Conservation (phyloP, 1,140 invertebrate species). For the Trichoplusia ni region DNA sequence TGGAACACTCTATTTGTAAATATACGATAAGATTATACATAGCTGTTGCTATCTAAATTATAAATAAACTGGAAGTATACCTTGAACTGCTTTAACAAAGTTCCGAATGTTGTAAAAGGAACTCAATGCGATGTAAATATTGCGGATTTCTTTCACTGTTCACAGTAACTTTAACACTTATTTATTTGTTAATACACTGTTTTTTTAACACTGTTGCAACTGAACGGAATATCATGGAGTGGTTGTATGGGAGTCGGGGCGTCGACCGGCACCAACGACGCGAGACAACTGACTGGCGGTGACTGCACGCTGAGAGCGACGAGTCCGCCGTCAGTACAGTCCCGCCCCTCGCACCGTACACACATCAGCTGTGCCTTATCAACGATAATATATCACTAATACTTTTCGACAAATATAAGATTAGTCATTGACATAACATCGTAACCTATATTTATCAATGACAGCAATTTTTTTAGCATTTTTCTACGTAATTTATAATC, state of each 20-base stretch:
- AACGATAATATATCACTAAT: slow-evolving; percentile 14
- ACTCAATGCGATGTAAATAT: not conserved
- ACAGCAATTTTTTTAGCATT: not conserved
- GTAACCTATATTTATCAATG: not conserved
- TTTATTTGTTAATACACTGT: not conserved
- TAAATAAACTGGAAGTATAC: slow-evolving; percentile 12
- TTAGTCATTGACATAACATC: not conserved
- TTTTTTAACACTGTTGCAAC: slow-evolving; percentile 18
- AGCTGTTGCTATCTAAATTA: slow-evolving; percentile 2
- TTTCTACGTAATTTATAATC: not conserved
- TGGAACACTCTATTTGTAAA: not conserved
- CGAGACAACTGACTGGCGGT: slow-evolving; percentile 35
- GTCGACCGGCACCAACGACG: slow-evolving; percentile 42
- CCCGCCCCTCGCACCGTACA: slow-evolving; percentile 10
- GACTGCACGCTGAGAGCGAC: not conserved
- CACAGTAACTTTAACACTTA: slow-evolving; percentile 18
- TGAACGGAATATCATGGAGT: not conserved
- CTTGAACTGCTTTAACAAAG: slow-evolving; percentile 11
- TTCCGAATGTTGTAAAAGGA: slow-evolving; percentile 11
- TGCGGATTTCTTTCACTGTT: slow-evolving; percentile 6
- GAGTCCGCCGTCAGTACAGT: not conserved
- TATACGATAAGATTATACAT: slow-evolving; percentile 11
- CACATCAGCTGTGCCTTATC: slow-evolving; percentile 23
- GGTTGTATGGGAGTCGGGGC: slow-evolving; percentile 12
- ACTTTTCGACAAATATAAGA: not conserved